Conservation (phyloP, 2,113 vertebrate genomes). For the Stictonetta naevosa region DNA sequence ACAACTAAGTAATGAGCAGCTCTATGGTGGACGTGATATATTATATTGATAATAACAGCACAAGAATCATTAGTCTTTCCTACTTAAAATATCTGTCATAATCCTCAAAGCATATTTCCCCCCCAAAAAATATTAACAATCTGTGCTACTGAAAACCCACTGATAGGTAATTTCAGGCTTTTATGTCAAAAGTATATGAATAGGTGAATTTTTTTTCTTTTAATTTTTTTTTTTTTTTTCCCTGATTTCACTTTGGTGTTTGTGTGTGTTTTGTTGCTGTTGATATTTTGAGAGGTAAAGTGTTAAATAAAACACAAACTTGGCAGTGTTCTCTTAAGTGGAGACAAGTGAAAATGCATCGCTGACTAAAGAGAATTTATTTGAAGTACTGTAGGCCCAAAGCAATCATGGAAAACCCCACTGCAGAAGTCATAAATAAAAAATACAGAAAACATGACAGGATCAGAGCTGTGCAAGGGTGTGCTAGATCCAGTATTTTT, state of each 20-base stretch:
- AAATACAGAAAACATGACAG: background rate
- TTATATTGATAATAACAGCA: background rate
- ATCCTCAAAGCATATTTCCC: background rate
- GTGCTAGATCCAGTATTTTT: background rate
- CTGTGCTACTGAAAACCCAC: background rate
- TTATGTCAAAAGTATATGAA: background rate
- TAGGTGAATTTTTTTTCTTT: background rate
- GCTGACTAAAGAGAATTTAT: background rate
- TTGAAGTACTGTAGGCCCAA: background rate
- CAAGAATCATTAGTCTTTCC: background rate
- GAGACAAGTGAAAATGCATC: background rate
- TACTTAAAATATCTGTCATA: background rate
- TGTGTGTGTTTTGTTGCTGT: background rate
- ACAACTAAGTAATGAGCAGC: background rate
- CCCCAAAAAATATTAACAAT: background rate
- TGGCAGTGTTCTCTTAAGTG: background rate
- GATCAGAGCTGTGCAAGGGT: background rate
- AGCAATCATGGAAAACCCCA: background rate
- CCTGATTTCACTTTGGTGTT: background rate
- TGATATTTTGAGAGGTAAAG: background rate
- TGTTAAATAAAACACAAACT: background rate
- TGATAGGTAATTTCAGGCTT: background rate
- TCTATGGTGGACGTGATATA: background rate
- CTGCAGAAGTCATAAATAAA: background rate
- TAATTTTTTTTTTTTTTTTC: background rate